A percentile compares a stretch with the other conserved stretches of the same genome.
Conservation (phyloP, 2,113 vertebrate species). For the Brachionichthys hirsutus region DNA sequence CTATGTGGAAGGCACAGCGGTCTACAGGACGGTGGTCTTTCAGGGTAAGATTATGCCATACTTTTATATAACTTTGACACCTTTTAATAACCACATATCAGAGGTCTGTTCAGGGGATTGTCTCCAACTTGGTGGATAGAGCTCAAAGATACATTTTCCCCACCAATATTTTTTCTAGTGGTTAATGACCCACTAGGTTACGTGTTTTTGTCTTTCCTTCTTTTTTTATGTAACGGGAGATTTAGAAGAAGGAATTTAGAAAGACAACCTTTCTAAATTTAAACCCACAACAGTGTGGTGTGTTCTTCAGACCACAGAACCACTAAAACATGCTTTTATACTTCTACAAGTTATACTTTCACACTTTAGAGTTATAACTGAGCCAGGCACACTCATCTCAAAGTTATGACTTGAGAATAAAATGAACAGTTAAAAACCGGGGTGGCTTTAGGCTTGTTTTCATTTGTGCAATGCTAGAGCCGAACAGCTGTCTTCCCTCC, state of each 20-base stretch:
- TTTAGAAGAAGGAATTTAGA: background rate
- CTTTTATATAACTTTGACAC: constrained; percentile 63
- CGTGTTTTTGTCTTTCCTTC: constrained; percentile 35
- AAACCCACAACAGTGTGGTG: background rate
- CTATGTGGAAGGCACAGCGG: constrained; percentile 87
- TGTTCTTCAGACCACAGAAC: background rate
- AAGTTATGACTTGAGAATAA: background rate
- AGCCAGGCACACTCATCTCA: background rate
- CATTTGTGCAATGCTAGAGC: background rate
- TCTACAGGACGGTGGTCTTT: constrained; percentile 92
- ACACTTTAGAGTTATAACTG: background rate
- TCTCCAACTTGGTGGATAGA: constrained; percentile 36
- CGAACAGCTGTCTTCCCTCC: constrained; percentile 6
- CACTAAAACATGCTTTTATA: background rate
- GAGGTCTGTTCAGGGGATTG: constrained; percentile 28
- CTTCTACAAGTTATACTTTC: background rate
- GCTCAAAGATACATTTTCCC: constrained; percentile 46
- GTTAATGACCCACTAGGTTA: constrained; percentile 27
- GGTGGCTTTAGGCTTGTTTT: background rate
- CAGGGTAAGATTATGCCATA: constrained; percentile 83
- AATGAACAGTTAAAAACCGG: constrained; percentile 2
- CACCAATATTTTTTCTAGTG: constrained; percentile 24
- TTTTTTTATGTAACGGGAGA: constrained; percentile 13
- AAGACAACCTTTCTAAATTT: constrained; percentile 3
- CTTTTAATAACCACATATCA: constrained; percentile 52